phyloP scores from a whole-genome alignment of 2,797 vertebrate species.

The Hybognathus amarus region DNA sequence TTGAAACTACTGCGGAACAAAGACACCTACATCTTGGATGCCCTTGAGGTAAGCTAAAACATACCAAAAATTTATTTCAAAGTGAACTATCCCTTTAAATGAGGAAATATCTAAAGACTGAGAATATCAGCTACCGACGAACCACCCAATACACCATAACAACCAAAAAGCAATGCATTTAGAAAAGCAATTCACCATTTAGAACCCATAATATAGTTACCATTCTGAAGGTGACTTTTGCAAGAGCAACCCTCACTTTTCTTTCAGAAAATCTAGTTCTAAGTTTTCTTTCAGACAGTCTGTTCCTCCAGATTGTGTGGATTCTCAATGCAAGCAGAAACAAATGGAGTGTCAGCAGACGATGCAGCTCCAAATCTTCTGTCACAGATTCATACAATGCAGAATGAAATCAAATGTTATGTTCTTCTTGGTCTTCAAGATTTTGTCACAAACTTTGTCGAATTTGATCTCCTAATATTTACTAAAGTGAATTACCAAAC shows the following conservation, averaged over 20 bases:
- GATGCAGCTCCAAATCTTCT: neutral
- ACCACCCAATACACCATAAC: neutral
- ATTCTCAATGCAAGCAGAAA: conserved; percentile 31
- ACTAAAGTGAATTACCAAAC: neutral
- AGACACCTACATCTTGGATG: too few relatives aligned
- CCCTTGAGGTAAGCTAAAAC: too few relatives aligned
- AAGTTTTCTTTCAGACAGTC: conserved; percentile 17
- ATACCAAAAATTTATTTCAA: too few relatives aligned
- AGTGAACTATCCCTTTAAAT: neutral
- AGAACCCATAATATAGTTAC: too few relatives aligned
- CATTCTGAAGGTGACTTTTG: neutral
- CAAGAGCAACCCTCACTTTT: too few relatives aligned
- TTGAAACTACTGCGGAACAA: too few relatives aligned
- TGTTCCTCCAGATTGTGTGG: conserved; percentile 30
- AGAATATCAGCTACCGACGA: neutral
- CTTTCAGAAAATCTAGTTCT: conserved; percentile 6
- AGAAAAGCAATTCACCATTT: neutral
- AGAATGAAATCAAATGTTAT: conserved; percentile 17
- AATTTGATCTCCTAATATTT: neutral
- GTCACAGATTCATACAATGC: neutral
- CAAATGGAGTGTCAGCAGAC: conserved; percentile 22
- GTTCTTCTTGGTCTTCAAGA: neutral
- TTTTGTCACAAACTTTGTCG: neutral
- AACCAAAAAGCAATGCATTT: conserved; percentile 9
- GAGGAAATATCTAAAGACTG: neutral